Base-by-base conservation (phyloP, 2,113 vertebrate genomes). In the Crypturellus undulatus region DNA sequence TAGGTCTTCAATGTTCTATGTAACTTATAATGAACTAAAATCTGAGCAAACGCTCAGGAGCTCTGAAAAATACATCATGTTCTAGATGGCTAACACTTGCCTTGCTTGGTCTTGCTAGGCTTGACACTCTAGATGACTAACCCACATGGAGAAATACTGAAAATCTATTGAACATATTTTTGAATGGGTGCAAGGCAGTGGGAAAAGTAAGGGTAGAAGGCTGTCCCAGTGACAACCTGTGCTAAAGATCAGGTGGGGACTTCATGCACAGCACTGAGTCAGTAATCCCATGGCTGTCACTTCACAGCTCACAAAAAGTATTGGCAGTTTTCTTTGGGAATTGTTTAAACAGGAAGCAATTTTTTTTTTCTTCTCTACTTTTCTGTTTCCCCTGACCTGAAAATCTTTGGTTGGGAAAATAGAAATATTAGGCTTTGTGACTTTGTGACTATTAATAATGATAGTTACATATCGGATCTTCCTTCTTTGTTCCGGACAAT, bases 381-480 rank as follows among this genome's bases (percentile, higher is more conserved):
- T 75, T 70, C 65, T 56, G 12, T 13, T 38, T 56, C 81, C 60
- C 34, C 58, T 0, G 0, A 58, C 25, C n/a, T 38, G 70, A 60
- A 1, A 54, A 14, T 45, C 47, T 12, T 28, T 38, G 54, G 28
- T 43, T 38, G 30, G 2, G 5, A 58, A 70, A n/a, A 30, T 42
- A 26, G 30, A 60, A 62, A 16, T 28, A 16, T 34, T 0, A 0
- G 24, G 18, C 63, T 63, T 0, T 0, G 38, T 67, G 40, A 67
- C 63, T 63, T 0, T 0, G 38, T 67, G 40, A 67, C 49, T 49
- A 24, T 8, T 38, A 77, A 30, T 32, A 68, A 42, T 1, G 6
- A n/a, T 25, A 78, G 32, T 38, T 58, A 49, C 56, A n/a, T 20
- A 21, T 38, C 34, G 56, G 36, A 75, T 14, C 40, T 85, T 75